Base-by-base conservation (phyloP, 2,888 invertebrate genomes). In the Matsumyia berberina region DNA sequence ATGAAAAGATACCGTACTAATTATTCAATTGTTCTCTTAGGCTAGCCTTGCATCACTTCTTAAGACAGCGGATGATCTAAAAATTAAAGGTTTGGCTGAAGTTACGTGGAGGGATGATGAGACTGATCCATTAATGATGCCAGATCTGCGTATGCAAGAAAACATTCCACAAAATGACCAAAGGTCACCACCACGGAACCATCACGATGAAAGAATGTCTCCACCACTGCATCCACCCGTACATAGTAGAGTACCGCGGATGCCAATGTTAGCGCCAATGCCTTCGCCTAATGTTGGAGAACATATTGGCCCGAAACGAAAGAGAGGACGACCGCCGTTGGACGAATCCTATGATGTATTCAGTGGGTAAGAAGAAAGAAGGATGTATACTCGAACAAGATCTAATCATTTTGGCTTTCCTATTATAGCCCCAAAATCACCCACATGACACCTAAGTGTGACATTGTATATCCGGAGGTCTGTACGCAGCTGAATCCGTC, bases 41-140 rank as follows among this genome's bases (percentile, higher is more conserved):
- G 96, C 96, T 81, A 96, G 97, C 90, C 92, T 98, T 87, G 96
- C 97, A 24, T 96, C 97, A 19, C 92, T 98, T 79, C 92, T 98
- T 89, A 97, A 97, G 93, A 97, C 97, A 66, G 98, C 98, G 0
- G 97, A 98, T 91, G 97, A 97, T 91, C 93, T 98, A 19, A 95
- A 96, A 90, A 97, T 98, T 89, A 98, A 98, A 92, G 98, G 97
- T 0, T 93, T 97, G 66, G 97, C 97, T 58, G 97, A 97, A 91
- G 96, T 97, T 11, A 96, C 97, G 87, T 97, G 97, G 96, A 95
- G 95, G 88, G 95, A 95, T 64, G 93, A 94, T 79, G 93, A 93
- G 64, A 89, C 90, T 9, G 90, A 90, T 24, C 87, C 90, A 29
- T 88, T 90, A 2, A 87, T 89, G 17, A 90, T 90, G 60, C 89